These are phyloP conservation scores for Channallabes apus DNA, from an alignment of 2,797 vertebrate genomes.

Conservation along the genomic window DNA sequence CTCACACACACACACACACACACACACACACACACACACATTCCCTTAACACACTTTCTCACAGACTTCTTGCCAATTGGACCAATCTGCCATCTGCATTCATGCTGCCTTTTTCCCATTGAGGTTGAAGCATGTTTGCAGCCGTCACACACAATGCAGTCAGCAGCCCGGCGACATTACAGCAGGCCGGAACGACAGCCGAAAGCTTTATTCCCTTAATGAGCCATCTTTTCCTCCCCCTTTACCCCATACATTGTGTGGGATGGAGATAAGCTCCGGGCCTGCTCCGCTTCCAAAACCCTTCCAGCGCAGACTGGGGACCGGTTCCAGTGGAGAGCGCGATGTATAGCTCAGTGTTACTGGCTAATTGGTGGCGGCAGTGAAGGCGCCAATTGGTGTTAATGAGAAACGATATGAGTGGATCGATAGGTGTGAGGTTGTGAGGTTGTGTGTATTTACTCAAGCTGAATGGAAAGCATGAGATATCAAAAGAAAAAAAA, in stretches of 20 bases:
- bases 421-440: neutral
- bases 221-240: constrained; percentile 31
- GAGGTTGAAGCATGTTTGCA: constrained; percentile 44
- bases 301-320: neutral
- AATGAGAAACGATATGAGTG: neutral
- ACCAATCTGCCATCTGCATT: constrained; percentile 52
- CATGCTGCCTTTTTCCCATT: constrained; percentile 38
- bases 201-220: constrained; percentile 29
- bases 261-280: constrained; percentile 34
- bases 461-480: neutral
- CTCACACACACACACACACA: constrained; percentile 33
- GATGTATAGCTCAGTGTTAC: constrained; percentile 10
- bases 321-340: neutral
- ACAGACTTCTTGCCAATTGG: constrained; percentile 45
- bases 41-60: constrained; percentile 56
- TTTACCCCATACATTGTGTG: constrained; percentile 47
- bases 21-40: constrained; percentile 24
- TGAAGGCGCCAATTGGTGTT: neutral
- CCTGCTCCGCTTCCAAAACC: constrained; percentile 16
- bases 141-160: constrained; percentile 41
- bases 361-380: constrained; percentile 6
- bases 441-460: neutral
- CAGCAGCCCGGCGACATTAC: constrained; percentile 41
- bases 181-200: constrained; percentile 34
- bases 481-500: neutral